phyloP scores from a whole-genome alignment of 1,140 invertebrate genomes.

The Apis dorsata region DNA sequence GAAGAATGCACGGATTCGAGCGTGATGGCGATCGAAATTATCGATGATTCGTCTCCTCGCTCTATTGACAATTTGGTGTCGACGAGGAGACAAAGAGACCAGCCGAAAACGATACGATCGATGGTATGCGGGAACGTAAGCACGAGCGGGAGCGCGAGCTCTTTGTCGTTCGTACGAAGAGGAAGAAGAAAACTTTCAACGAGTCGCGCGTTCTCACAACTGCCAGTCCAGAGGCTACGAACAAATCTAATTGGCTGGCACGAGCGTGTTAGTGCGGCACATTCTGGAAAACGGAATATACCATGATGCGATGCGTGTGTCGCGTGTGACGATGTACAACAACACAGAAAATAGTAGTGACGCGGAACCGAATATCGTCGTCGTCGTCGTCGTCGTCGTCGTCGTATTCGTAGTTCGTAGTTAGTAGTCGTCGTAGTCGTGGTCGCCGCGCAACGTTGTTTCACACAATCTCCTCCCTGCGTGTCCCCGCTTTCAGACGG shows the following conservation, averaged over 20 bases:
- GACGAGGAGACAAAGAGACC: neutral
- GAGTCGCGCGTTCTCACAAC: conserved; percentile 38
- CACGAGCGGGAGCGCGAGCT: neutral
- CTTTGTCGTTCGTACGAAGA: neutral
- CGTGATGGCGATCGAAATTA: neutral
- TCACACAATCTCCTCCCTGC: neutral
- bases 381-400: neutral
- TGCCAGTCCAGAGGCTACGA: conserved; percentile 39
- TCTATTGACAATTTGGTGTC: conserved; percentile 12
- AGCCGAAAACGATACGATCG: conserved; percentile 7
- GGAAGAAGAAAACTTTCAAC: conserved; percentile 8
- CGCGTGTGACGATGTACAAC: neutral
- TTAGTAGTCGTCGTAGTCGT: neutral
- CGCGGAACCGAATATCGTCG: neutral
- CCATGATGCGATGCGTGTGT: neutral
- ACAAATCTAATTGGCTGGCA: conserved; percentile 37
- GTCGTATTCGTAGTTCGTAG: too few species aligned
- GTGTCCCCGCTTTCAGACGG: conserved; percentile 15
- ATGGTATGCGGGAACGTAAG: neutral
- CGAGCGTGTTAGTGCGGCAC: conserved; percentile 32
- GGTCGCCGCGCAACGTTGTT: neutral
- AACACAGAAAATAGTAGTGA: neutral
- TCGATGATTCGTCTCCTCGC: neutral
- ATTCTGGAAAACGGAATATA: conserved; percentile 38
- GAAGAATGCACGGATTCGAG: neutral